These are phyloP conservation scores for Diglossa brunneiventris DNA, from an alignment of 2,113 vertebrate species.

Conservation along the genomic window DNA sequence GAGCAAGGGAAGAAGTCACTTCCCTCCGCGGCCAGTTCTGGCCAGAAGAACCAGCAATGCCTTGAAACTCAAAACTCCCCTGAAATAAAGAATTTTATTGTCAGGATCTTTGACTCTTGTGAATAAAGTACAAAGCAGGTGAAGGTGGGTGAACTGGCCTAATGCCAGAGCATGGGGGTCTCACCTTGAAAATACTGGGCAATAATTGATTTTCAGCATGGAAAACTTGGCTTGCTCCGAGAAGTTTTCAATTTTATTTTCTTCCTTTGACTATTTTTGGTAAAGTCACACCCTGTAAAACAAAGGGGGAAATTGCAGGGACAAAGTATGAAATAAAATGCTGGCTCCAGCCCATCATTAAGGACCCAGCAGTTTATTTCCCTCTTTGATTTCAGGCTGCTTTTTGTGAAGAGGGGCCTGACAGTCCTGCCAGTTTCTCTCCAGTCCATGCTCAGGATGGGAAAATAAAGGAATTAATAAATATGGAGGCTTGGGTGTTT, in stretches of 20 bases:
- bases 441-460: not conserved
- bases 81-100: conserved; percentile 4
- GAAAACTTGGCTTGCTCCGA: conserved; percentile 16
- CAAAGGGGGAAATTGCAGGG: conserved; percentile 45
- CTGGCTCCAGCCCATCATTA: conserved; percentile 23
- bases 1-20: not conserved
- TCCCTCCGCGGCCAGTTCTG: not conserved
- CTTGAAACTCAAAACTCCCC: conserved; percentile 16
- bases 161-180: not conserved
- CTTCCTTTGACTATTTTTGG: conserved; percentile 56
- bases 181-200: not conserved
- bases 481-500: not conserved
- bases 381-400: conserved; percentile 6
- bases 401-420: not conserved
- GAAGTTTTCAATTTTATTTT: conserved; percentile 47
- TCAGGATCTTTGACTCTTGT: not conserved
- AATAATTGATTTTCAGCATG: conserved; percentile 52
- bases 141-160: conserved; percentile 1
- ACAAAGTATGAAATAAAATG: conserved; percentile 18
- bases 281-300: conserved; percentile 51
- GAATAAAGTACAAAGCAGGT: conserved; percentile 39
- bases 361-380: not conserved
- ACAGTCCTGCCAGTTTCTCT: not conserved
- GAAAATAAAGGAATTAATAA: not conserved
- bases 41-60: not conserved